These are phyloP conservation scores for Ceyx erithaca DNA, from an alignment of 2,797 vertebrate species.

Conservation along the genomic window DNA sequence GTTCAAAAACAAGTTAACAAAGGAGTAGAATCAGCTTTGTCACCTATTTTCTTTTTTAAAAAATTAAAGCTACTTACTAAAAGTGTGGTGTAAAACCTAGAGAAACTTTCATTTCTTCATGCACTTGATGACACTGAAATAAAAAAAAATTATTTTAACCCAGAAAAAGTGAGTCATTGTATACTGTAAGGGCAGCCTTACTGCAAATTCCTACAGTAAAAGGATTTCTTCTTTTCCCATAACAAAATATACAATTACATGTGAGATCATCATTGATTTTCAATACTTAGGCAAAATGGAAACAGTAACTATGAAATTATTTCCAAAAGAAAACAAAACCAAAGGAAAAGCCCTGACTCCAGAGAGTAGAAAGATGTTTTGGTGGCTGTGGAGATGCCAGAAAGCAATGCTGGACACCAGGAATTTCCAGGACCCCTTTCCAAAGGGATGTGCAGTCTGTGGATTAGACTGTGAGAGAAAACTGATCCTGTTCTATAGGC, in stretches of 20 bases:
- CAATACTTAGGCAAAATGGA: slow-evolving; percentile 48
- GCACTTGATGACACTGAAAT: slow-evolving; percentile 48
- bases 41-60: slow-evolving; percentile 23
- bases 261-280: slow-evolving; percentile 7
- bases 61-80: slow-evolving; percentile 51
- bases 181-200: slow-evolving; percentile 48
- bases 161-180: slow-evolving; percentile 60
- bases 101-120: slow-evolving; percentile 50
- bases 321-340: neutral
- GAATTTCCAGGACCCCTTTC: slow-evolving; percentile 40
- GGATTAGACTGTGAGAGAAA: slow-evolving; percentile 82
- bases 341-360: neutral
- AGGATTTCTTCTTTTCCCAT: slow-evolving; percentile 49
- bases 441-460: slow-evolving; percentile 48
- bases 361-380: slow-evolving; percentile 34
- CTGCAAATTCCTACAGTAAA: slow-evolving; percentile 39
- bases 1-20: slow-evolving; percentile 50
- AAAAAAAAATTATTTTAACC: slow-evolving; percentile 64
- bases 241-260: slow-evolving; percentile 51
- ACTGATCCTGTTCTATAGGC: slow-evolving; percentile 98
- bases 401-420: slow-evolving; percentile 25
- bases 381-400: slow-evolving; percentile 1
- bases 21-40: slow-evolving; percentile 46
- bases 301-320: slow-evolving; percentile 25
- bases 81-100: slow-evolving; percentile 68